These are phyloP conservation scores for Oreochromis aureus DNA, from an alignment of 2,113 vertebrate genomes.

Conservation along the genomic window DNA sequence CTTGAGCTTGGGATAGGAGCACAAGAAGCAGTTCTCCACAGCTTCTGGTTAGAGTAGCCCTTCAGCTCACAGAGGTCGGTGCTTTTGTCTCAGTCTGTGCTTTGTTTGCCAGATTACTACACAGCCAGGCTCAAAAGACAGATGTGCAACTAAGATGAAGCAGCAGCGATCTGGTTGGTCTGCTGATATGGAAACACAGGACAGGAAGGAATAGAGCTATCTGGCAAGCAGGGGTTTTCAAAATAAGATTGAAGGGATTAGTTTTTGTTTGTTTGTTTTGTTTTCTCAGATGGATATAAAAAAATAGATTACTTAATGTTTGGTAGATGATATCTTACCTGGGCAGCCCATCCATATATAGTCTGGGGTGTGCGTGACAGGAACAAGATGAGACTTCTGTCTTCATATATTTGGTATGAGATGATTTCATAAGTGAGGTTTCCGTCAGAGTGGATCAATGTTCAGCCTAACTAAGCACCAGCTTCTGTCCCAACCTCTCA, in stretches of 20 bases:
- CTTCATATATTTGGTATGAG: neutral
- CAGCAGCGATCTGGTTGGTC: rapidly evolving
- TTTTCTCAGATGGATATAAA: neutral
- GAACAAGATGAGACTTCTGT: neutral
- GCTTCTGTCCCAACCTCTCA: neutral
- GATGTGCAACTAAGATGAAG: neutral
- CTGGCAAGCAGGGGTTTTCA: neutral
- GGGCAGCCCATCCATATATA: neutral
- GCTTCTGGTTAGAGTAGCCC: neutral
- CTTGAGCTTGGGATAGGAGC: neutral
- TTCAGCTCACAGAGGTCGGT: neutral
- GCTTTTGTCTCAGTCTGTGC: neutral
- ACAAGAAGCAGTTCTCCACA: neutral
- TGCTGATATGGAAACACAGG: neutral
- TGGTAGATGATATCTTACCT: neutral
- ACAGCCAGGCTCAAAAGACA: neutral
- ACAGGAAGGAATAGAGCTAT: rapidly evolving
- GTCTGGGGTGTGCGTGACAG: neutral
- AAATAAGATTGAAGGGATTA: neutral
- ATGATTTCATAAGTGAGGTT: neutral
- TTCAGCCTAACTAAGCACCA: neutral
- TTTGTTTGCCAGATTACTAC: neutral
- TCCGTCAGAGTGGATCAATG: neutral
- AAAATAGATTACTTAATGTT: neutral
- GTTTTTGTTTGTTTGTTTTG: neutral